phyloP scores from a whole-genome alignment of 2,113 vertebrate species.

The Varanus salvator region DNA sequence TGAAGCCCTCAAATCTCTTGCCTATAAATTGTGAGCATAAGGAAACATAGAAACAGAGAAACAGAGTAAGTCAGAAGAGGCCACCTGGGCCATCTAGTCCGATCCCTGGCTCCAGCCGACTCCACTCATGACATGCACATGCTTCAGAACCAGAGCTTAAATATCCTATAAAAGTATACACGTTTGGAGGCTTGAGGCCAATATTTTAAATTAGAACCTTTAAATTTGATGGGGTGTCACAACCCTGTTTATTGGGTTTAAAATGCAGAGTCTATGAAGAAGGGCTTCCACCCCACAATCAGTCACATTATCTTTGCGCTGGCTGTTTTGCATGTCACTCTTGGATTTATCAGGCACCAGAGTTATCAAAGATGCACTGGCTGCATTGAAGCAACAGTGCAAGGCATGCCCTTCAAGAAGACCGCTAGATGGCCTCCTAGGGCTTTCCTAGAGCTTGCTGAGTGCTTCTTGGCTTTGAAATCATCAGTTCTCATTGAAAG shows the following conservation, averaged over 20 bases:
- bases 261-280: slow-evolving; percentile 29
- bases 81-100: no score
- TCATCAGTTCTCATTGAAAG: background rate
- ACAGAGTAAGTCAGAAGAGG: no score
- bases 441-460: slow-evolving; percentile 19
- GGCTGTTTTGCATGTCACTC: slow-evolving; percentile 27
- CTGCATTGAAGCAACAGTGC: background rate
- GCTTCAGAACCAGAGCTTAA: slow-evolving; percentile 30
- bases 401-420: slow-evolving; percentile 1
- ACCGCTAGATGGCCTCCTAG: slow-evolving; percentile 71
- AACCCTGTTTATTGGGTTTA: slow-evolving; percentile 36
- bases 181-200: slow-evolving; percentile 34
- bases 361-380: background rate
- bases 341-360: slow-evolving; percentile 25
- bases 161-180: slow-evolving; percentile 11
- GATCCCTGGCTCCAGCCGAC: no score
- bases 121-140: background rate
- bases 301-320: slow-evolving; percentile 33
- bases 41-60: background rate
- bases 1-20: slow-evolving; percentile 29
- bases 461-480: background rate
- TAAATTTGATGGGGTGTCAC: background rate
- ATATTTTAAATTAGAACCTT: slow-evolving; percentile 44
- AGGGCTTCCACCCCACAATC: background rate
- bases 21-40: slow-evolving; percentile 29